phyloP scores from a whole-genome alignment of 1,140 invertebrate genomes.

The Triops longicaudatus region DNA sequence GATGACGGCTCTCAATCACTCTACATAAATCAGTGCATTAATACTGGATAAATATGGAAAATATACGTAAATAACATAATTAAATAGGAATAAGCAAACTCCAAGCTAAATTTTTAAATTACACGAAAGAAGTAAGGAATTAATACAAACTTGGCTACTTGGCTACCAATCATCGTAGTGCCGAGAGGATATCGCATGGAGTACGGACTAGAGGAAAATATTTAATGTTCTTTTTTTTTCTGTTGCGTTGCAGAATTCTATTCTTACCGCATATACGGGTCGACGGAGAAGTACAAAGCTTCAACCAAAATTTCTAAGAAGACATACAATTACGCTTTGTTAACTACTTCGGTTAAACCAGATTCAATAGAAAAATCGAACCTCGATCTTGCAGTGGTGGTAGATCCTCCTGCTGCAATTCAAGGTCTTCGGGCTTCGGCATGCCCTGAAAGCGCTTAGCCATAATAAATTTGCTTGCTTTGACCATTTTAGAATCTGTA shows the following conservation, averaged over 20 bases:
- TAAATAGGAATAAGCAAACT: slow-evolving; percentile 26
- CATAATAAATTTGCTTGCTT: slow-evolving; percentile 50
- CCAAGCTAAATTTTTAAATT: too few species aligned
- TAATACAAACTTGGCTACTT: slow-evolving; percentile 34
- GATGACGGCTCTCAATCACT: slow-evolving; percentile 51
- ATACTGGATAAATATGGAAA: slow-evolving; percentile 18
- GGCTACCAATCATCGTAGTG: slow-evolving; percentile 32
- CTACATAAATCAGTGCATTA: slow-evolving; percentile 31
- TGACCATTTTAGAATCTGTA: slow-evolving; percentile 33
- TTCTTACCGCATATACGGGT: slow-evolving; percentile 55
- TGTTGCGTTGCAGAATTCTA: slow-evolving; percentile 16
- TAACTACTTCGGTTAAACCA: not conserved
- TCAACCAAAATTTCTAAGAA: slow-evolving; percentile 53
- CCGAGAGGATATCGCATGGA: slow-evolving; percentile 27
- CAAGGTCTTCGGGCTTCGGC: slow-evolving; percentile 53
- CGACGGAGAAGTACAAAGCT: slow-evolving; percentile 58
- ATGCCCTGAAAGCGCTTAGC: slow-evolving; percentile 53
- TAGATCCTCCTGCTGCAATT: slow-evolving; percentile 54
- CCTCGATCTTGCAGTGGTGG: slow-evolving; percentile 54
- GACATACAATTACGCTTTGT: slow-evolving; percentile 10
- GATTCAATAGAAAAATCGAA: slow-evolving; percentile 31
- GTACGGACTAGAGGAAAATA: slow-evolving; percentile 23
- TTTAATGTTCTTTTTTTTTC: slow-evolving; percentile 19
- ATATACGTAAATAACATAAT: too few species aligned
- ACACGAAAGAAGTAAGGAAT: not conserved